Base-by-base conservation (phyloP, 2,888 invertebrate genomes). In the Caenorhabditis uteleia region DNA sequence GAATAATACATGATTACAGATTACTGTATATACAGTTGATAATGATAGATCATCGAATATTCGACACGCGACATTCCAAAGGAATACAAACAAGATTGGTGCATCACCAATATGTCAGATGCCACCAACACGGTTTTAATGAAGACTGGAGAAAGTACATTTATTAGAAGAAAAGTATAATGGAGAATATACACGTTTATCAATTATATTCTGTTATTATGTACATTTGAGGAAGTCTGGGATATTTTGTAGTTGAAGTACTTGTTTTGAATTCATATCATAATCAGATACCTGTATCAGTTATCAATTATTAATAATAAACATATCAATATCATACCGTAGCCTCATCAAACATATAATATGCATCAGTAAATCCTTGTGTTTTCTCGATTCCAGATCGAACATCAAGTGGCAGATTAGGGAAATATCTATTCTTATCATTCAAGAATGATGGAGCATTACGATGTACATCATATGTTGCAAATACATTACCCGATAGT, bases 391-490 rank as follows among this genome's bases (percentile, higher is more conserved):
- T 57, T 50, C 73, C 73, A 36, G 62, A 58, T 29, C 70, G 57
- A 10, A 79, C 39, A 31, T 74, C 77, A 16, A 65, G 67, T 2
- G 79, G 79, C 12, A 79, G 58, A 51, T 76, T 67, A 7, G 79
- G 79, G 67, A 77, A 80, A 54, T 68, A 73, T 12, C 74, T 59
- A 23, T 67, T 75, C 49, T 77, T 77, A 46, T 78, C 78, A 57
- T 76, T 74, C n/a, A 80, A 34, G 46, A 77, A 66, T 6, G 74
- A 67, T 14, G 79, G 79, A 14, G 49, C 55, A 43, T 79, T 79
- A 16, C 56, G 56, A 20, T 53, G 27, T 16, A 78, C 59, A 25
- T 77, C 66, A 60, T 79, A 79, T 7, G 77, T 78, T 18, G 79
- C 79, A 46, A 78, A 79, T 12, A 79, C 78, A 38, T 77, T 69